Base-by-base conservation (phyloP, 2,113 vertebrate genomes). In the Dermatemys mawii region DNA sequence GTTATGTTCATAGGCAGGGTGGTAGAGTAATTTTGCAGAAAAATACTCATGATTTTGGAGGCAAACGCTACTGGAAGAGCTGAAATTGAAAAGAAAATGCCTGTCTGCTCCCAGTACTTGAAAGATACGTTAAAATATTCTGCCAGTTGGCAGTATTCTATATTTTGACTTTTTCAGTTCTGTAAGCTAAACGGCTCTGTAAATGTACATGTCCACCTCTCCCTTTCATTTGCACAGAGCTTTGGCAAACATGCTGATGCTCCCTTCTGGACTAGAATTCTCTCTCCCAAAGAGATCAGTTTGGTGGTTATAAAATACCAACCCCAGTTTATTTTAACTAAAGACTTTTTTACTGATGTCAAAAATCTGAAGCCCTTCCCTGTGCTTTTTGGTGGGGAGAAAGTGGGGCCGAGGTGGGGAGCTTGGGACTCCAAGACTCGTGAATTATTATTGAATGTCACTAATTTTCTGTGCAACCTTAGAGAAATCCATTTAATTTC, bases 131-230 rank as follows among this genome's bases (percentile, higher is more conserved):
- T 92, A 41, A 95, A 91, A 55, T 91, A 89, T 51, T 82, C 86
- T 1, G 63, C 1, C 22, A 4, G 84, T 73, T 90, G 83, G 84
- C 11, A 48, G 78, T 86, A 41, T 84, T 78, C 88, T 46, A 2
- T 22, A 1, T 35, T 60, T 97, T 94, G 95, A 97, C 96, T 94
- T 93, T 79, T 95, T 81, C 91, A 21, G 4, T 81, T 89, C 81
- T 1, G 0, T 1, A 22, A 73, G 84, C 67, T 57, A 19, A 94
- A 78, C 49, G 49, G 24, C 16, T 51, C 32, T 3, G 1, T 0
- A 2, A 81, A 83, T 22, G 5, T 75, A 12, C 38, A 75, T 44
- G n/a, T 38, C 41, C 11, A 22, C 57, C 19, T 4, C 26, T 26
- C 0, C 0, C 21, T 81, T 84, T 8, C 5, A 1, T 81, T 84